phyloP scores from a whole-genome alignment of 1,140 invertebrate species.

The Bombus impatiens region DNA sequence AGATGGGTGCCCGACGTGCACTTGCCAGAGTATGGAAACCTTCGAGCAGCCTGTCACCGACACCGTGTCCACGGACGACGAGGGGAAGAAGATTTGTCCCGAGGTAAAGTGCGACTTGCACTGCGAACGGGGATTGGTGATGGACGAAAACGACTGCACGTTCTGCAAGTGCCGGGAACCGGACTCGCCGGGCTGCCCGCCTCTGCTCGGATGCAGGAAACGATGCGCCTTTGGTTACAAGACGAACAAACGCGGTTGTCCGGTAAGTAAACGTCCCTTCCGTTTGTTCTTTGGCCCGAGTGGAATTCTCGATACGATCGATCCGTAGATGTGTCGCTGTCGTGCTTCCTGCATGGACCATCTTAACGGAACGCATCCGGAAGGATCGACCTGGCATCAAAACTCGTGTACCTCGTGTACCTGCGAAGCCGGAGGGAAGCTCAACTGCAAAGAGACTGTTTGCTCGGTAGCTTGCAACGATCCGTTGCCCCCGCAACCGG shows the following conservation, averaged over 20 bases:
- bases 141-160: slow-evolving; percentile 77
- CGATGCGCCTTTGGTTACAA: slow-evolving; percentile 76
- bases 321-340: slow-evolving; percentile 75
- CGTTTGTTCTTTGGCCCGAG: too few species aligned
- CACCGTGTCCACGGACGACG: slow-evolving; percentile 26
- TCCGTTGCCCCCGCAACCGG: slow-evolving; percentile 72
- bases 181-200: slow-evolving; percentile 62
- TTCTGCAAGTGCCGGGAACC: slow-evolving; percentile 74
- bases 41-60: slow-evolving; percentile 25
- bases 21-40: slow-evolving; percentile 51
- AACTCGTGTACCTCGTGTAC: slow-evolving; percentile 76
- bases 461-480: slow-evolving; percentile 76
- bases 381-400: slow-evolving; percentile 75
- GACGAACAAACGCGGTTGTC: slow-evolving; percentile 74
- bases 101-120: slow-evolving; percentile 74
- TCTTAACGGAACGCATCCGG: slow-evolving; percentile 73
- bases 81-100: slow-evolving; percentile 69
- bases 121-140: slow-evolving; percentile 73
- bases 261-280: slow-evolving; percentile 62
- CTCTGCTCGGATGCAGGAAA: slow-evolving; percentile 71
- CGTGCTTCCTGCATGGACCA: slow-evolving; percentile 73
- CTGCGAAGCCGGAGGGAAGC: slow-evolving; percentile 73
- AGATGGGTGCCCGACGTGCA: slow-evolving; percentile 71
- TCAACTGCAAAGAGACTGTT: slow-evolving; percentile 77
- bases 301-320: neutral